Conservation (phyloP, 2,888 invertebrate genomes). For the Limnephilus auricula region DNA sequence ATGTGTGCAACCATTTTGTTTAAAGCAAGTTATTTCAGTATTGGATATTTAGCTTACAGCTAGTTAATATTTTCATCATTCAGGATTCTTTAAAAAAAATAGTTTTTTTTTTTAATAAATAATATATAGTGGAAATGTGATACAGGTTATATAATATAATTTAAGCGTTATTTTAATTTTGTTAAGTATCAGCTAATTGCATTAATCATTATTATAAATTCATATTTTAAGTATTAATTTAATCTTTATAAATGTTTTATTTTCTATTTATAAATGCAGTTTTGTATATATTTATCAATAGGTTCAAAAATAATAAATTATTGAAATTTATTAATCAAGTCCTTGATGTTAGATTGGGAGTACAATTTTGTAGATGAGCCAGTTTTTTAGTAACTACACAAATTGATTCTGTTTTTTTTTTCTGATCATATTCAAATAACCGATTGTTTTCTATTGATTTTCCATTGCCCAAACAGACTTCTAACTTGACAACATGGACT, state of each 20-base stretch:
- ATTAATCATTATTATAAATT: background rate
- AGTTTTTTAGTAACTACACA: background rate
- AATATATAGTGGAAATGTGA: background rate
- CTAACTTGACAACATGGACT: background rate
- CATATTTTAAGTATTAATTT: background rate
- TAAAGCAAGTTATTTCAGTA: background rate
- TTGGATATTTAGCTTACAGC: too few species aligned
- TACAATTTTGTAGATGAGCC: background rate
- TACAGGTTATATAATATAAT: background rate
- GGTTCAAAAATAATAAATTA: background rate
- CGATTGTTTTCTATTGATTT: background rate
- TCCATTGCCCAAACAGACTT: background rate
- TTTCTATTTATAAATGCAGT: background rate
- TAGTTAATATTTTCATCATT: background rate
- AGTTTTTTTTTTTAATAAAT: background rate
- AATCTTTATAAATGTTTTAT: background rate
- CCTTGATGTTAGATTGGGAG: background rate
- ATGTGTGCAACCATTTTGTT: background rate
- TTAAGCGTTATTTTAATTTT: background rate
- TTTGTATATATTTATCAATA: background rate
- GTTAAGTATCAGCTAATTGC: background rate
- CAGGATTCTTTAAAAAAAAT: background rate
- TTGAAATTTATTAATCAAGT: background rate
- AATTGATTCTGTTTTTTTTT: background rate
- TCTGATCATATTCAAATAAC: background rate